phyloP scores from a whole-genome alignment of 2,797 vertebrate species.

The Cichlasoma orientale region DNA sequence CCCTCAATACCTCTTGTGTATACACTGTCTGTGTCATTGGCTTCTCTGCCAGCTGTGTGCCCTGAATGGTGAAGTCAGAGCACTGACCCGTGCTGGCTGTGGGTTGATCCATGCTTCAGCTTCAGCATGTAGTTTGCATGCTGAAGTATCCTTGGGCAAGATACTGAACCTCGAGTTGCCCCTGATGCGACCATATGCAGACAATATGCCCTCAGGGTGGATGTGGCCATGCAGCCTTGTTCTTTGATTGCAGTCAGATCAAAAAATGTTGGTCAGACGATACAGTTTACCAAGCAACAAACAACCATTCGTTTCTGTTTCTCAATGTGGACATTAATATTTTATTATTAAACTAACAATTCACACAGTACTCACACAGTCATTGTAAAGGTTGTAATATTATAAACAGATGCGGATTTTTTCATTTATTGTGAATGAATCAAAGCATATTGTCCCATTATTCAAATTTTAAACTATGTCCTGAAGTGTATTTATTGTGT shows the following conservation, averaged over 20 bases:
- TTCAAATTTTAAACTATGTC: background rate
- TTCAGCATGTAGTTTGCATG: background rate
- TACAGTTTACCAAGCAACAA: background rate
- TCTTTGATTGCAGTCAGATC: background rate
- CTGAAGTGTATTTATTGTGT: background rate
- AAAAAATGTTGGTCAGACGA: background rate
- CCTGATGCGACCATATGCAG: background rate
- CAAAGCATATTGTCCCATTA: background rate
- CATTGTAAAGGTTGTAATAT: too few relatives aligned
- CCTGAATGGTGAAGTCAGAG: background rate
- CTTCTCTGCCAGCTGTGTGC: too few relatives aligned
- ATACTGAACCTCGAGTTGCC: background rate
- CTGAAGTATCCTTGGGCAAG: background rate
- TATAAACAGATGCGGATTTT: too few relatives aligned
- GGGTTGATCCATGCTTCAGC: too few relatives aligned
- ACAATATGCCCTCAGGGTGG: background rate
- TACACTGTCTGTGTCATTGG: too few relatives aligned
- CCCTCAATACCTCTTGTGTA: too few relatives aligned
- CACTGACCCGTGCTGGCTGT: background rate
- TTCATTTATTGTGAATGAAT: too few relatives aligned
- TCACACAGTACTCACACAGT: too few relatives aligned
- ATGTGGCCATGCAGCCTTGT: background rate
- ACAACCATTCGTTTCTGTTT: background rate
- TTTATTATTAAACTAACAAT: background rate
- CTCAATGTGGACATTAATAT: background rate